Conservation (phyloP, 92 coral and sea anemone genomes). For the Plumapathes pennacea region DNA sequence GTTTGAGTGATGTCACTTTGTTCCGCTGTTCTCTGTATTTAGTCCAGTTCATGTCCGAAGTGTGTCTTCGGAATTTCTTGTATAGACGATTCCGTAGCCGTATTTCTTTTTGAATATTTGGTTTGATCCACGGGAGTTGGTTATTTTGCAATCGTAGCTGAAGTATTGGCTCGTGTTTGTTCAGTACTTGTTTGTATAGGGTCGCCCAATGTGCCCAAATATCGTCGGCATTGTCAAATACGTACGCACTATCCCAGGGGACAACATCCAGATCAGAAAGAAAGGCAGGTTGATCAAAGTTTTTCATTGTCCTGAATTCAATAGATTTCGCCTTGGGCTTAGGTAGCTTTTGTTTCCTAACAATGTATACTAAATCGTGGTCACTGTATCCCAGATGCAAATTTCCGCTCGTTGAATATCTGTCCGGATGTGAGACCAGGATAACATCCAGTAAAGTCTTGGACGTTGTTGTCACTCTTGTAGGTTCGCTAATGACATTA, state of each 20-base stretch:
- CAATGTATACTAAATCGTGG: conserved; percentile 43
- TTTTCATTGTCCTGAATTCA: conserved; percentile 52
- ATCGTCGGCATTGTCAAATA: conserved; percentile 44
- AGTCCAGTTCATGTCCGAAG: conserved; percentile 42
- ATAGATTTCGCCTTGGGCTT: conserved; percentile 52
- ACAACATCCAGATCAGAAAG: conserved; percentile 20
- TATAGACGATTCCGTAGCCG: conserved; percentile 47
- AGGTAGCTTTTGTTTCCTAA: conserved; percentile 55
- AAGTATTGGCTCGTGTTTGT: conserved; percentile 24
- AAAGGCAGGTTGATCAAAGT: conserved; percentile 15
- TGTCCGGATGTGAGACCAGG: conserved; percentile 58
- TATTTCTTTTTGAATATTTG: conserved; percentile 38
- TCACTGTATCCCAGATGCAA: conserved; percentile 51
- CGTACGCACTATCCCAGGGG: conserved; percentile 59
- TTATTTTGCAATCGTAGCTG: conserved; percentile 22
- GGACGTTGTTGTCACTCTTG: conserved; percentile 52
- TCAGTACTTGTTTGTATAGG: conserved; percentile 34
- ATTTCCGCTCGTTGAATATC: conserved; percentile 44
- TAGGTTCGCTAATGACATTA: conserved; percentile 52
- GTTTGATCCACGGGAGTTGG: conserved; percentile 49
- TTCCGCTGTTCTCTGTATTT: conserved; percentile 46
- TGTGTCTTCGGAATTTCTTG: conserved; percentile 39
- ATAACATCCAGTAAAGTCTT: conserved; percentile 53
- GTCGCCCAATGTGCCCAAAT: conserved; percentile 49
- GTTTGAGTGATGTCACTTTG: conserved; percentile 42